Evolutionary conservation across 2,797 vertebrate species (phyloP), one percentile per base, ranked within the genome.

Genomic region (Peromyscus attwateri): DNA sequence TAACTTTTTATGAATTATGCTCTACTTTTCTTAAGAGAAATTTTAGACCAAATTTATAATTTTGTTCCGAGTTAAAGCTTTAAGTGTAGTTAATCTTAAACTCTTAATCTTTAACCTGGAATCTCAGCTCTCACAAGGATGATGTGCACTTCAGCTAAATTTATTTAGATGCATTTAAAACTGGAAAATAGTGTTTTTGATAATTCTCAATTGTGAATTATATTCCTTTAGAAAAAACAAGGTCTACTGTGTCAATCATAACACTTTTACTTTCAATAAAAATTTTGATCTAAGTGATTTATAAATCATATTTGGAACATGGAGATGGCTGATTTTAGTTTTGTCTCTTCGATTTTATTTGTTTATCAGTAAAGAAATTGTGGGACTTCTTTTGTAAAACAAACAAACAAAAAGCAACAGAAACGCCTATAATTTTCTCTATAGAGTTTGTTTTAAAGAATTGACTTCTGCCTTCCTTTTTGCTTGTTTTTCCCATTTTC

Each of bases 21-120:
- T 96, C 89, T 97, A 19, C 88, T 97, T 97, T 98, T 97, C 93
- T 97, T 92, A 97, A 98, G 96, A 96, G 70, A 64, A 97, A 87
- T 85, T 95, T 73, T 88, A 82, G 29, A 73, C 82, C 31, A 91
- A 80, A 85, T 68, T 91, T 80, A 17, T 76, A 91, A 89, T 92
- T 89, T 31, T 81, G 10, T 71, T 64, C 31, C 88, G n/a, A 92
- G 46, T 66, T 87, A 64, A 49, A 68, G 52, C 7, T 92, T 94
- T 84, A 91, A 46, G 14, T 6, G 19, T 49, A n/a, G 6, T 52
- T 95, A 46, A 64, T 91, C n/a, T 82, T 46, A 64, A 46, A 89
- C 87, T 95, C 29, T 83, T 94, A 52, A 43, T 88, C 25, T 95
- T 93, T 95, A 71, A 87, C 94, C 73, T 92, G 10, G n/a, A 91